Conservation (phyloP, 2,797 vertebrate genomes). For the Melopsittacus undulatus region DNA sequence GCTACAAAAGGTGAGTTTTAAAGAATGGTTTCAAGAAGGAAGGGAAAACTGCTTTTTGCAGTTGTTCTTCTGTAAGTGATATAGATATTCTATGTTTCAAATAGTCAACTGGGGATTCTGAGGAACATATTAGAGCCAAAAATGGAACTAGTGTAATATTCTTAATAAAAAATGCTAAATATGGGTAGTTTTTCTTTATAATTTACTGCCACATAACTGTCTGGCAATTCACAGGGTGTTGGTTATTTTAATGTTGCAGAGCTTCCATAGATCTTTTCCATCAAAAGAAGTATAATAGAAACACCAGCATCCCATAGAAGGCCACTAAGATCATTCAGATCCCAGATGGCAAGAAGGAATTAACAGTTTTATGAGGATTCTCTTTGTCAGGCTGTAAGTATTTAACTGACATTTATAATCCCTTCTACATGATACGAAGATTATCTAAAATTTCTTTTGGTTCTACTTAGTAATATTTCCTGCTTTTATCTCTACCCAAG, state of each 20-base stretch:
- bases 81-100: background rate
- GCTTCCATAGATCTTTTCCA: background rate
- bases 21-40: background rate
- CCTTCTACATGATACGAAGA: background rate
- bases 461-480: background rate
- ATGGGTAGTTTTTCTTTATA: fast-evolving
- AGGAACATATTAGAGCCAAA: background rate
- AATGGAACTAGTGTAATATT: background rate
- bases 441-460: background rate
- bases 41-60: background rate
- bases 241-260: background rate
- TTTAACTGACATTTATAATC: background rate
- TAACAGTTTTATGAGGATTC: background rate
- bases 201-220: background rate
- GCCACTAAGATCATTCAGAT: background rate
- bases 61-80: background rate
- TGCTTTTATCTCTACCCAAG: background rate
- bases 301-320: background rate
- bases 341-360: background rate
- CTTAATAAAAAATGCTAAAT: background rate
- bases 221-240: background rate
- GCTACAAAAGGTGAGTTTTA: background rate
- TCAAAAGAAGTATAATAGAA: background rate
- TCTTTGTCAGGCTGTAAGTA: background rate
- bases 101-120: fast-evolving